Percentiles rank a stretch among this genome's conserved stretches.
phyloP scores from a whole-genome alignment of 2,888 invertebrate genomes.

The Andrena chrysosceles region DNA sequence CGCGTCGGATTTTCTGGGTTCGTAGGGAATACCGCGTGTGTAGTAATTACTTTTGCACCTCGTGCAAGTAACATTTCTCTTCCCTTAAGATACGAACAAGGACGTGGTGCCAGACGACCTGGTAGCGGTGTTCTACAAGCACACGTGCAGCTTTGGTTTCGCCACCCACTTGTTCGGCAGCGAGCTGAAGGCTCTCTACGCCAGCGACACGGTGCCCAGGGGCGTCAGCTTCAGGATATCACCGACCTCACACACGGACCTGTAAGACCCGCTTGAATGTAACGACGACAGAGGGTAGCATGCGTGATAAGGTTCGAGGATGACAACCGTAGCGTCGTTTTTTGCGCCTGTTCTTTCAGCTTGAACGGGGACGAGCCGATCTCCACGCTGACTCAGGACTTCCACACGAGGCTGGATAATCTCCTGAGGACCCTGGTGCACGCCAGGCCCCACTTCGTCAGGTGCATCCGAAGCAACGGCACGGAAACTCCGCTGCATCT shows the following conservation, averaged over 20 bases:
- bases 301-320: background rate
- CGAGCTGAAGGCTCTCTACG: constrained; percentile 93
- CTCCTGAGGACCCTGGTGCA: constrained; percentile 95
- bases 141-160: constrained; percentile 98
- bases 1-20: constrained; percentile 92
- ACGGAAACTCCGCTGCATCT: constrained; percentile 93
- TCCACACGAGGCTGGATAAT: constrained; percentile 97
- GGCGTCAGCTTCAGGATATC: constrained; percentile 95
- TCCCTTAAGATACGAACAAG: constrained; percentile 91
- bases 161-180: constrained; percentile 98
- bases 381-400: constrained; percentile 97
- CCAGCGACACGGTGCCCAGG: constrained; percentile 90
- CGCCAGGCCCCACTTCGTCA: constrained; percentile 97
- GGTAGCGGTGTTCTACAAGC: constrained; percentile 96
- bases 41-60: no score
- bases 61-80: background rate
- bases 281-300: background rate
- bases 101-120: constrained; percentile 97
- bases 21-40: constrained; percentile 1
- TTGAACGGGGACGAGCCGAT: constrained; percentile 94
- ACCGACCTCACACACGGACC: constrained; percentile 94
- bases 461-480: constrained; percentile 95
- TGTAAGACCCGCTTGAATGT: constrained; percentile 80
- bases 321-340: background rate
- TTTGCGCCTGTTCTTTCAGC: constrained; percentile 77